Conservation (phyloP, 2,888 invertebrate species). For the Athrips mouffetella region DNA sequence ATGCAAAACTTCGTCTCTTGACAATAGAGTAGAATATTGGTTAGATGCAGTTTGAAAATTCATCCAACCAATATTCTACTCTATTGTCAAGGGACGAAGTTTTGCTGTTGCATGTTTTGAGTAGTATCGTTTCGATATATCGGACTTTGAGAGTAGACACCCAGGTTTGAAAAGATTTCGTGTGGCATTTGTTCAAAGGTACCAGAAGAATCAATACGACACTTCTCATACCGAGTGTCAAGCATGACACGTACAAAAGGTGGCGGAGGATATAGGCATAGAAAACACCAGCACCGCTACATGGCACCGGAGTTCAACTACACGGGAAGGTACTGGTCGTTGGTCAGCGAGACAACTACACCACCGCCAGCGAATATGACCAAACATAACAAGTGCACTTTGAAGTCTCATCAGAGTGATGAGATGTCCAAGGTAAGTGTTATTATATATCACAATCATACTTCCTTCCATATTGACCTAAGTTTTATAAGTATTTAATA, state of each 20-base stretch:
- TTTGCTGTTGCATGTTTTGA: no score
- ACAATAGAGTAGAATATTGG: no score
- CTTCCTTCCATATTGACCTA: no score
- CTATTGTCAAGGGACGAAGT: no score
- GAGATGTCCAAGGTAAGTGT: constrained; percentile 60
- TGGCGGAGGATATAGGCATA: constrained; percentile 61
- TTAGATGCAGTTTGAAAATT: no score
- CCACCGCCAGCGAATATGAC: constrained; percentile 50
- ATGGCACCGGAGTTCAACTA: constrained; percentile 71
- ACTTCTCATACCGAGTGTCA: constrained; percentile 69
- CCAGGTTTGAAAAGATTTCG: no score
- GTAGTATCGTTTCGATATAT: no score
- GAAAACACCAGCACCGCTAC: constrained; percentile 69
- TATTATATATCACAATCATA: background rate
- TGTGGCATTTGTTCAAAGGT: constrained; percentile 39
- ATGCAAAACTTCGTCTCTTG: no score
- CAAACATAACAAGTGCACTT: constrained; percentile 64
- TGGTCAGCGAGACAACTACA: constrained; percentile 65
- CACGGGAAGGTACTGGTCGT: constrained; percentile 69
- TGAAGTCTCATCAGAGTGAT: constrained; percentile 62
- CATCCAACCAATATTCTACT: no score
- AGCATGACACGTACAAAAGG: constrained; percentile 68
- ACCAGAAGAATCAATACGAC: constrained; percentile 60
- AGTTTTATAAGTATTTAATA: no score
- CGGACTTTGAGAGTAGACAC: no score